Percentiles rank a stretch among this genome's conserved stretches.
These are phyloP conservation scores for Synergus itoensis DNA, from an alignment of 2,888 invertebrate species.

Conservation along the genomic window DNA sequence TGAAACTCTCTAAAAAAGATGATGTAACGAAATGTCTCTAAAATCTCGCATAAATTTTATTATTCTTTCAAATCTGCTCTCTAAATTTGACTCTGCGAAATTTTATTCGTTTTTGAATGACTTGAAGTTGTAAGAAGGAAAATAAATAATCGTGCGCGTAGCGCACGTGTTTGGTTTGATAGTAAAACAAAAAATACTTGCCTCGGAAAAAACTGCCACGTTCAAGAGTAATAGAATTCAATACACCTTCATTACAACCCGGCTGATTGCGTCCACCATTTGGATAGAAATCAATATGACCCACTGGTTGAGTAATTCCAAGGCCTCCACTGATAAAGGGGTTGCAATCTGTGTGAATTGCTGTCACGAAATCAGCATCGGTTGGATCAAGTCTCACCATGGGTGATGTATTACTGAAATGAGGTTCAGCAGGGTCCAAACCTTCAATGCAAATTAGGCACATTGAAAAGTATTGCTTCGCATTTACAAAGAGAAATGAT, in stretches of 20 bases:
- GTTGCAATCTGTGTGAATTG: slow-evolving; percentile 92
- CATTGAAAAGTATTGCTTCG: neutral
- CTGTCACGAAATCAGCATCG: slow-evolving; percentile 93
- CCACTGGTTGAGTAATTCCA: slow-evolving; percentile 90
- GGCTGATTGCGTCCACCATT: slow-evolving; percentile 92
- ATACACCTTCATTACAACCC: slow-evolving; percentile 82
- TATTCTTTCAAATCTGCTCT: no score
- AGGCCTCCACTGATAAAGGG: slow-evolving; percentile 88
- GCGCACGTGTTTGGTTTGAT: no score
- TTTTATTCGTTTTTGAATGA: no score
- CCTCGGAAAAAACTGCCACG: slow-evolving; percentile 83
- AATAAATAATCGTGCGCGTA: no score
- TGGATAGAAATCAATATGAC: slow-evolving; percentile 95
- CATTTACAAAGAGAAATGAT: no score
- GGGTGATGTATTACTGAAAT: slow-evolving; percentile 89
- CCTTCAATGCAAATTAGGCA: slow-evolving; percentile 70
- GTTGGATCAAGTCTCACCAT: slow-evolving; percentile 90
- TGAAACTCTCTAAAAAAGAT: no score
- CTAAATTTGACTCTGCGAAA: no score
- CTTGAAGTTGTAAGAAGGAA: no score
- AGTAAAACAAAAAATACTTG: slow-evolving; percentile 62
- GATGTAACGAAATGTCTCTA: no score
- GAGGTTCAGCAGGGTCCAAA: slow-evolving; percentile 95
- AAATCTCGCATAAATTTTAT: no score
- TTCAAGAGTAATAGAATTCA: slow-evolving; percentile 83